Conservation (phyloP, 2,797 vertebrate species). For the Pempheris klunzingeri region DNA sequence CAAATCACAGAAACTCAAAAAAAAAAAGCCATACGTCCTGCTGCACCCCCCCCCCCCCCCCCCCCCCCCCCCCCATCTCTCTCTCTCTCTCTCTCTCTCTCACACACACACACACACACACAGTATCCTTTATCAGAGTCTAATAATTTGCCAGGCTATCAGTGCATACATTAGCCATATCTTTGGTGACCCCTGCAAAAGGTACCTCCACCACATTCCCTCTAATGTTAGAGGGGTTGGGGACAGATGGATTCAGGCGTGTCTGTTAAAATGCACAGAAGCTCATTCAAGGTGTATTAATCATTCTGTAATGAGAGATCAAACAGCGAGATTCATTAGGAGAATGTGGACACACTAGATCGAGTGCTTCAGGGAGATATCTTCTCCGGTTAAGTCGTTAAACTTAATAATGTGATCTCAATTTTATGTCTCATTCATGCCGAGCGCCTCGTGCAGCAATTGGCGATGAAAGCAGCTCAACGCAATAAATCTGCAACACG, state of each 20-base stretch:
- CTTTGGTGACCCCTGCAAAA: conserved; percentile 64
- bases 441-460: conserved; percentile 18
- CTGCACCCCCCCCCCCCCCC: too few relatives aligned
- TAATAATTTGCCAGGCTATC: conserved; percentile 21
- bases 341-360: conserved; percentile 63
- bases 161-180: conserved; percentile 41
- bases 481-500: conserved; percentile 15
- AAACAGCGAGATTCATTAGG: conserved; percentile 70
- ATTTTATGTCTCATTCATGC: conserved; percentile 53
- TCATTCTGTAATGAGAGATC: conserved; percentile 75
- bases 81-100: background rate
- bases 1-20: conserved; percentile 43
- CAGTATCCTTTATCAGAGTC: background rate
- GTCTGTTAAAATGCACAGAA: conserved; percentile 64
- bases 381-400: conserved; percentile 52
- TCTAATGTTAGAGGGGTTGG: conserved; percentile 45
- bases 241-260: conserved; percentile 59
- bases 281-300: conserved; percentile 67
- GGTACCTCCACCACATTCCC: conserved; percentile 40
- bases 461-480: conserved; percentile 17
- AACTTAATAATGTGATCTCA: conserved; percentile 50
- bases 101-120: conserved; percentile 9
- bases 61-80: too few relatives aligned
- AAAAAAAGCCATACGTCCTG: conserved; percentile 12
- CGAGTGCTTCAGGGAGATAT: conserved; percentile 50